Evolutionary conservation across 1,140 invertebrate genomes (phyloP).

Genomic region (Eurosta solidaginis): DNA sequence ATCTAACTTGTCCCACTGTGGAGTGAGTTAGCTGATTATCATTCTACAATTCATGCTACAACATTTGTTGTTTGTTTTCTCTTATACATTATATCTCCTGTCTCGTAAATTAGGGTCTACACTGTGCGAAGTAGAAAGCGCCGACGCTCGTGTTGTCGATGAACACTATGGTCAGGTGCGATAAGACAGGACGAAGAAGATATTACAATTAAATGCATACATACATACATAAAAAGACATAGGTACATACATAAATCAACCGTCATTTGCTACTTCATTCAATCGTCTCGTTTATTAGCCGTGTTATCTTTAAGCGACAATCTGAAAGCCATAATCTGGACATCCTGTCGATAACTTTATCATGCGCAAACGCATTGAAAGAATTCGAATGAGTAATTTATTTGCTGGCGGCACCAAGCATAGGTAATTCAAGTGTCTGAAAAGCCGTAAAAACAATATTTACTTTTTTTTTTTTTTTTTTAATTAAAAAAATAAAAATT

Average conservation of each 20-base stretch:
- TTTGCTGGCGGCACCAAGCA: neutral
- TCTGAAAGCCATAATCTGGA: no score
- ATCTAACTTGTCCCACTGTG: no score
- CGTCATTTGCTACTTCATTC: neutral
- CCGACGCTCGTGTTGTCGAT: neutral
- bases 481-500: neutral
- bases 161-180: neutral
- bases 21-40: no score
- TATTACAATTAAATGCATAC: no score
- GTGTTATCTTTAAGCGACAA: neutral
- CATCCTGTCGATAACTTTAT: no score
- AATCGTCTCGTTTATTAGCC: neutral
- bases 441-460: neutral
- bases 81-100: neutral
- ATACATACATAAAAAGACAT: no score
- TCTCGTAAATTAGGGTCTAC: neutral
- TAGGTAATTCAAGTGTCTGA: neutral
- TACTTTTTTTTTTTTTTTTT: no score
- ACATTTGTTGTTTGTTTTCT: neutral
- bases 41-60: neutral
- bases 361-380: neutral
- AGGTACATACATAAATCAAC: neutral
- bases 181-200: constrained; percentile 2
- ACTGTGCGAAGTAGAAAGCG: neutral
- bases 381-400: neutral